Base-by-base conservation (phyloP, 1,140 invertebrate species). In the Manduca sexta region DNA sequence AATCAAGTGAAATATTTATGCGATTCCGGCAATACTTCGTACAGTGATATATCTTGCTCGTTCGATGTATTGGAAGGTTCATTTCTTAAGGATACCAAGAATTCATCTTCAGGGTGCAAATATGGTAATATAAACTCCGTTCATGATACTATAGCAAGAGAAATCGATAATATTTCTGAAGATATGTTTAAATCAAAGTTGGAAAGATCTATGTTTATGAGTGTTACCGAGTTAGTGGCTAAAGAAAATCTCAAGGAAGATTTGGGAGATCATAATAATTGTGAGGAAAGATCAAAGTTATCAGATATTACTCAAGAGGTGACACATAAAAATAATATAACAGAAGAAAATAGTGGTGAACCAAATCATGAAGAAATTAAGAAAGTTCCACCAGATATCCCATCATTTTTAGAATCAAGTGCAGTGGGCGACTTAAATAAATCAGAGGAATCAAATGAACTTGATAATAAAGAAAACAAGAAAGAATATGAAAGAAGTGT, bases 1-100 rank as follows among this genome's bases (percentile, higher is more conserved):
- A 84, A 84, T 64, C 80, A 84, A 70, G 59, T 78, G 12, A 72
- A 84, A 56, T 84, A 71, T 55, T 54, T 84, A 26, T 56, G 57
- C 43, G 71, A 79, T 43, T 74, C 76, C 0, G 53, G 60, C 12
- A 69, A 69, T 43, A 69, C 48, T 45, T 67, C 68, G 1, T 49
- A 39, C 31, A 61, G 61, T 46, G 64, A 77, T 42, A 79, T 84
- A 47, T 68, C 72, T 16, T 64, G 62, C 38, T 69, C 73, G 2
- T 66, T 73, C 11, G 70, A 49, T 33, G 40, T 69, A 15, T 55
- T 62, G 16, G 60, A 74, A 13, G 48, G 53, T 17, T 63, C 60
- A 37, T 43, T 59, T 13, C 21, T 60, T 11, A 60, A 57, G 44
- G 50, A 72, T 45, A 15, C 60, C 3, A 52, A 63, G 21, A 5